Base-by-base conservation (phyloP, 2,888 invertebrate species). In the Drosophila fungiperda region DNA sequence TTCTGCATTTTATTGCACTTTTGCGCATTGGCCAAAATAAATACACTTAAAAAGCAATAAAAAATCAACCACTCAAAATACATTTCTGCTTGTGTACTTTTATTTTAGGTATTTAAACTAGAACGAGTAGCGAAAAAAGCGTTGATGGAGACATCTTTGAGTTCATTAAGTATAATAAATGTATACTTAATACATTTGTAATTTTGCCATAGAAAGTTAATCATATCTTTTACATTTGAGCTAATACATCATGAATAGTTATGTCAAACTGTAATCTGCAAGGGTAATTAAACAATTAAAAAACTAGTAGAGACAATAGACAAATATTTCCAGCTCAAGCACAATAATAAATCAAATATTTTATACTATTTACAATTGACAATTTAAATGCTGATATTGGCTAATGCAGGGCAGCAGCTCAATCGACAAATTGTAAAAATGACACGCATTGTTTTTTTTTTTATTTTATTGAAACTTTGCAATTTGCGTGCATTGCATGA, bases 1-100 rank as follows among this genome's bases (percentile, higher is more conserved):
- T 76, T 84, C 80, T 82, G 71, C 78, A 82, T 82, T 87, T 87
- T 86, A 87, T 86, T 80, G 87, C 76, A 83, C 87, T 84, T 82
- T 68, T 73, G 71, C 66, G 76, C 61, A 73, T 63, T 61, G 59
- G 35, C 68, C 35, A 63, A 68, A 60, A 72, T 32, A 68, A 40
- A 54, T 9, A 70, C 29, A 9, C 11, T 29, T 29, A 6, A 5
- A 29, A 29, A 29, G 52, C 48, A 73, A 67, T 66, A 52, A 52
- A 68, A 68, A 73, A 58, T n/a, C 57, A 71, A 23, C 26, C 48
- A 66, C 67, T 55, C 63, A 45, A 68, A 70, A 38, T 62, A 68
- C 80, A 89, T 73, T 68, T 77, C 26, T n/a, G n/a, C 5, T 38
- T 6, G 20, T 12, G 20, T 20, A 20, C 12, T 23, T 15, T 15